These are phyloP conservation scores for Steatocranus sp. DNA, from an alignment of 2,797 vertebrate genomes.

Conservation along the genomic window DNA sequence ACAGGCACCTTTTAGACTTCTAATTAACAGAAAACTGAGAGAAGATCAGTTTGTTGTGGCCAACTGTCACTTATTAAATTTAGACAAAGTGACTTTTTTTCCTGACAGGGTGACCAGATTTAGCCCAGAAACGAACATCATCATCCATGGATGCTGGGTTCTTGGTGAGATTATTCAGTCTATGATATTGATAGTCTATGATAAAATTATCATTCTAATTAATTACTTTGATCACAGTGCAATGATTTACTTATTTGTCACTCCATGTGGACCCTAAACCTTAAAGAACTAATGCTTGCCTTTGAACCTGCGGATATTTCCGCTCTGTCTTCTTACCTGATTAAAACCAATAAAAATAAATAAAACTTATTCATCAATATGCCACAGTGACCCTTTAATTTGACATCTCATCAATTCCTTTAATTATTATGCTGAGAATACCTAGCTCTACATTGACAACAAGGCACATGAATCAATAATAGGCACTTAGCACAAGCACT, in stretches of 20 bases:
- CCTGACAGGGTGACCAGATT: not conserved
- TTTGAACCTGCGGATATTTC: not conserved
- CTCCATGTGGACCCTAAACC: not conserved
- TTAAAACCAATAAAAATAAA: not conserved
- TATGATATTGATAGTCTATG: not conserved
- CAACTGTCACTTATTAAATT: not conserved
- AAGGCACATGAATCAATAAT: not conserved
- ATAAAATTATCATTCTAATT: not conserved
- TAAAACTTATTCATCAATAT: not conserved
- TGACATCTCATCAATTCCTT: not conserved
- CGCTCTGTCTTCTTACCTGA: not conserved
- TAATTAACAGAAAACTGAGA: not conserved
- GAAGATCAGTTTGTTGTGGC: not conserved
- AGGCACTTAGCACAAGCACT: not conserved
- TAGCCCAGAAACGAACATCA: not conserved
- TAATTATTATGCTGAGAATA: not conserved
- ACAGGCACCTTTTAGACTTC: not conserved
- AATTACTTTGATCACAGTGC: not conserved
- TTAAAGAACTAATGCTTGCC: not conserved
- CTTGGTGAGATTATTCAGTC: not conserved
- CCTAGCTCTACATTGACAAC: not conserved
- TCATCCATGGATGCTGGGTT: not conserved
- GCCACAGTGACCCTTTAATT: not conserved
- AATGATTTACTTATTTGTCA: not conserved
- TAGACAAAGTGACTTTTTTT: not conserved